A percentile compares a stretch with the other conserved stretches of the same genome.
These are phyloP conservation scores for Automeris io DNA, from an alignment of 2,888 invertebrate species.

Conservation along the genomic window DNA sequence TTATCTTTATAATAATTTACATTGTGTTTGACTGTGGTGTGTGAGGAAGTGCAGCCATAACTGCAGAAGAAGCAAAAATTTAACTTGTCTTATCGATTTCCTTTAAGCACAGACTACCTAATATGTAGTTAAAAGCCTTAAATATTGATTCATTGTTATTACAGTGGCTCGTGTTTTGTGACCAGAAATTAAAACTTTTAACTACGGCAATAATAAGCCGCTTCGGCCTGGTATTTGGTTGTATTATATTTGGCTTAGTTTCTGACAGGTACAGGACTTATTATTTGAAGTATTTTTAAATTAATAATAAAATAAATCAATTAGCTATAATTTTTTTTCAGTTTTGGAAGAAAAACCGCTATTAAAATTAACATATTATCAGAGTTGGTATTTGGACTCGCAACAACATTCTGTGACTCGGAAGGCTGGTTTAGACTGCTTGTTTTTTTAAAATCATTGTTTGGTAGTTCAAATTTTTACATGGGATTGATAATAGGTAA, in stretches of 20 bases:
- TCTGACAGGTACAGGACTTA: constrained; percentile 46
- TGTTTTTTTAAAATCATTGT: constrained; percentile 50
- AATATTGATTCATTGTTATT: too few relatives aligned
- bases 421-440: constrained; percentile 57
- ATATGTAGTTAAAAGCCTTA: too few relatives aligned
- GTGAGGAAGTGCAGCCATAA: too few relatives aligned
- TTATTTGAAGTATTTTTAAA: too few relatives aligned
- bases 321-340: too few relatives aligned
- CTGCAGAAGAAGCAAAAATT: too few relatives aligned
- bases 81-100: too few relatives aligned
- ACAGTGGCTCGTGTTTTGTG: constrained; percentile 62
- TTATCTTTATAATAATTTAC: too few relatives aligned
- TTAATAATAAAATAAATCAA: too few relatives aligned
- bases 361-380: constrained; percentile 36
- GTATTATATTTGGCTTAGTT: constrained; percentile 51
- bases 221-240: constrained; percentile 55
- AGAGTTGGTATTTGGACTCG: constrained; percentile 36
- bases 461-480: constrained; percentile 45
- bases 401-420: constrained; percentile 51
- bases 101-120: too few relatives aligned
- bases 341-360: constrained; percentile 54
- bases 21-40: too few relatives aligned
- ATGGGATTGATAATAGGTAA: constrained; percentile 51
- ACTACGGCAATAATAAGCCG: constrained; percentile 55
- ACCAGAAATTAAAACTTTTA: constrained; percentile 40